These are phyloP conservation scores for Cotesia typhae DNA, from an alignment of 1,140 invertebrate species.

Conservation along the genomic window DNA sequence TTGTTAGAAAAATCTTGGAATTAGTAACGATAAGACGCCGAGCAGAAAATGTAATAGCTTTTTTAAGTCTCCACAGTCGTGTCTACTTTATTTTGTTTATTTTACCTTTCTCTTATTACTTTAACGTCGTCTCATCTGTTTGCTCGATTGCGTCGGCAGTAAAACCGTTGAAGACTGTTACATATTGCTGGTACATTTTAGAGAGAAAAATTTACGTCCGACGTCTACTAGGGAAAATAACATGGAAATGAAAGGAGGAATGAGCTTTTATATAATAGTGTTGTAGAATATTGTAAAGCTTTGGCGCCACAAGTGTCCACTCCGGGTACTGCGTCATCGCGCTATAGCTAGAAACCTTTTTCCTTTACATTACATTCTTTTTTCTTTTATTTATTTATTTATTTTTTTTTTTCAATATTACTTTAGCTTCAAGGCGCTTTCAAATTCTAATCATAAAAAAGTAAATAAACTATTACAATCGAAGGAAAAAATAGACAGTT, in stretches of 20 bases:
- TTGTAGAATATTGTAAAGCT: constrained; percentile 26
- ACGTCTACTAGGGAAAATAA: not conserved
- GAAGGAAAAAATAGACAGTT: too few species aligned
- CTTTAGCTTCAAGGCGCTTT: too few species aligned
- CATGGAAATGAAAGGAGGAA: constrained; percentile 13
- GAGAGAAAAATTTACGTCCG: not conserved
- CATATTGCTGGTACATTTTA: constrained; percentile 1
- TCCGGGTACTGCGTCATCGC: not conserved
- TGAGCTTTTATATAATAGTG: constrained; percentile 7
- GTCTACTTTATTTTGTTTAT: not conserved
- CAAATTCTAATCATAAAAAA: too few species aligned
- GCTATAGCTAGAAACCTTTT: too few species aligned
- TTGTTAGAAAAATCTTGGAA: constrained; percentile 13
- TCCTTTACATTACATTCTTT: too few species aligned
- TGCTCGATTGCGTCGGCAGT: not conserved
- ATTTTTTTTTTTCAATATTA: too few species aligned
- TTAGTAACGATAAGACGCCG: constrained; percentile 3
- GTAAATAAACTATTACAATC: too few species aligned
- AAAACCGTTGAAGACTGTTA: constrained; percentile 22
- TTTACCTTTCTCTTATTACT: not conserved
- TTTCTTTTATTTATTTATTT: too few species aligned
- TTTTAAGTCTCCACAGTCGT: not conserved
- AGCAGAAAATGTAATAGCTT: too few species aligned
- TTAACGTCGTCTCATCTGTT: not conserved
- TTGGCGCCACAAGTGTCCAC: constrained; percentile 37